Evolutionary conservation across 1,140 invertebrate species (phyloP).

Genomic region (Temnothorax nylanderi): DNA sequence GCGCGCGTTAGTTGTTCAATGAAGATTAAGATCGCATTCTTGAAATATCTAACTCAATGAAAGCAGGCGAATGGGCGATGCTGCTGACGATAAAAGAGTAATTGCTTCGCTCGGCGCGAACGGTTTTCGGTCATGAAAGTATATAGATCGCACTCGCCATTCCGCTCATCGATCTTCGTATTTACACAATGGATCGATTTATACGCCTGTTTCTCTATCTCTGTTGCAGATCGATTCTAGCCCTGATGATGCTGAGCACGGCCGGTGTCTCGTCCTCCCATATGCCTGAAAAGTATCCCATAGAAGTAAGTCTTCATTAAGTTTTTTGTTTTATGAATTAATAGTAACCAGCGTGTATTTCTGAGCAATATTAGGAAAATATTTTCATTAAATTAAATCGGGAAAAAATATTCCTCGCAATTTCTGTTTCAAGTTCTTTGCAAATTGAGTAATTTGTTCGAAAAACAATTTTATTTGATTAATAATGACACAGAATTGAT

Average conservation of each 20-base stretch:
- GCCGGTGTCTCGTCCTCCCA: conserved; percentile 73
- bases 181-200: conserved; percentile 58
- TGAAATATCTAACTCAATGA: conserved; percentile 65
- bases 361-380: background rate
- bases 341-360: no score
- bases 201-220: conserved; percentile 62
- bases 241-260: conserved; percentile 75
- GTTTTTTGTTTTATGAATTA: no score
- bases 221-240: conserved; percentile 80
- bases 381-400: background rate
- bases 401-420: background rate
- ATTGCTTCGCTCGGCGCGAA: conserved; percentile 59
- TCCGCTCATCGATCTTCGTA: conserved; percentile 46
- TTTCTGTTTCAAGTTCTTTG: background rate
- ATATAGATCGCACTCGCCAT: conserved; percentile 57
- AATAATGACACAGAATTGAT: background rate
- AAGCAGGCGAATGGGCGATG: conserved; percentile 54
- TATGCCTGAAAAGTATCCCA: conserved; percentile 82
- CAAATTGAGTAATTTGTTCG: background rate
- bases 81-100: conserved; percentile 62
- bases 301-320: conserved; percentile 77
- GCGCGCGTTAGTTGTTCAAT: conserved; percentile 35
- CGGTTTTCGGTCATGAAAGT: conserved; percentile 61
- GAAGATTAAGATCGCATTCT: conserved; percentile 70
- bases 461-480: background rate